A percentile compares a stretch with the other conserved stretches of the same genome.
These are phyloP conservation scores for Ctenopoma multispine DNA, from an alignment of 2,797 vertebrate genomes.

Conservation along the genomic window DNA sequence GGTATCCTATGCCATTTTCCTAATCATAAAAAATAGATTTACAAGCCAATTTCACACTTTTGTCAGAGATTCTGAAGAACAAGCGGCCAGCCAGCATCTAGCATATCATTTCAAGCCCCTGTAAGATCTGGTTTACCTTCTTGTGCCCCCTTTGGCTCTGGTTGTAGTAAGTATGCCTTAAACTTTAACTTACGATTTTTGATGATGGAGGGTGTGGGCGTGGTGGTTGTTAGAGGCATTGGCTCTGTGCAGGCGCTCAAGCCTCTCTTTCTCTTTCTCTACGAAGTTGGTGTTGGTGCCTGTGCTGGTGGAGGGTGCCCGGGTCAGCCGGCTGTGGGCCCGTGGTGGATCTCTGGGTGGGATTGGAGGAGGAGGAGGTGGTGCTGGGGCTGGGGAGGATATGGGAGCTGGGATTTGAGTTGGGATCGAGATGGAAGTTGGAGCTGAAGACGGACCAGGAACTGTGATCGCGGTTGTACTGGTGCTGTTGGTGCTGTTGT, in stretches of 20 bases:
- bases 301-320: conserved; percentile 85
- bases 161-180: conserved; percentile 18
- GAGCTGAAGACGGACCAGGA: conserved; percentile 29
- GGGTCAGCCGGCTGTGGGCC: conserved; percentile 85
- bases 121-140: conserved; percentile 26
- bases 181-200: conserved; percentile 76
- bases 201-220: conserved; percentile 78
- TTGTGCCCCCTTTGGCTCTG: conserved; percentile 32
- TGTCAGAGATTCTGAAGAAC: neutral
- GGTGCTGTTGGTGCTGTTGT: conserved; percentile 70
- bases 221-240: conserved; percentile 78
- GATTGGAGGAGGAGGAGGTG: conserved; percentile 73
- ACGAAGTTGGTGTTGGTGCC: conserved; percentile 87
- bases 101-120: neutral
- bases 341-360: conserved; percentile 78
- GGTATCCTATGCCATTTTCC: conserved; percentile 10
- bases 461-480: conserved; percentile 24
- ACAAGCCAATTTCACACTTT: neutral
- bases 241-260: conserved; percentile 84
- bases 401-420: conserved; percentile 58
- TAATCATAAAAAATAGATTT: neutral
- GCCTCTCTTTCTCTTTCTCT: conserved; percentile 83
- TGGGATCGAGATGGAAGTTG: conserved; percentile 54
- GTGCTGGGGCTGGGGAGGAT: conserved; percentile 55
- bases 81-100: neutral